Conservation (phyloP, 1,140 invertebrate genomes). For the Lucilia sericata region DNA sequence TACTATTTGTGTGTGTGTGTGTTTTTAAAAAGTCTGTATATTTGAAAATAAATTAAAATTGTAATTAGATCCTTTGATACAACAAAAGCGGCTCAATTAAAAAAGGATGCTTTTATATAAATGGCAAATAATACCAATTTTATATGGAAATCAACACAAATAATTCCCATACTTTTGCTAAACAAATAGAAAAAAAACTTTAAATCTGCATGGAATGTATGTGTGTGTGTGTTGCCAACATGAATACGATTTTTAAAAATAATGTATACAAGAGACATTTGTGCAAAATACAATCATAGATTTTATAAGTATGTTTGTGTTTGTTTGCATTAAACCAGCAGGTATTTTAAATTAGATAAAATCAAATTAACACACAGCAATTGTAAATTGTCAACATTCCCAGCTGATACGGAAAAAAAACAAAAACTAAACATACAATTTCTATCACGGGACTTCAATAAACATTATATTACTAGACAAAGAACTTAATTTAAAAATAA, state of each 20-base stretch:
- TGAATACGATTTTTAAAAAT: too few species aligned
- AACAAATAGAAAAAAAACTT: not conserved
- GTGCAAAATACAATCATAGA: not conserved
- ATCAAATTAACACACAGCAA: constrained; percentile 41
- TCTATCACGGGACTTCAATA: not conserved
- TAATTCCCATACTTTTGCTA: constrained; percentile 12
- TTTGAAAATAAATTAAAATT: constrained; percentile 44
- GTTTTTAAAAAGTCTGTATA: not conserved
- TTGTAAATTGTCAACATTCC: constrained; percentile 35
- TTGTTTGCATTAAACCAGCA: constrained; percentile 25
- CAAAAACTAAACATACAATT: not conserved
- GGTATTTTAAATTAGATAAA: constrained; percentile 40
- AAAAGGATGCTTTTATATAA: constrained; percentile 25
- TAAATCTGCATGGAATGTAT: constrained; percentile 26
- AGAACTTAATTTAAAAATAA: not conserved
- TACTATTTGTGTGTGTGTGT: not conserved
- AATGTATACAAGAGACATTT: not conserved
- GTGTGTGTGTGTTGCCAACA: too few species aligned
- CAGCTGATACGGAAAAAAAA: not conserved
- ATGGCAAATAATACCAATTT: constrained; percentile 38
- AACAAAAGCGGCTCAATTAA: constrained; percentile 42
- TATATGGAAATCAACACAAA: constrained; percentile 1
- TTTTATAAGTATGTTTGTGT: too few species aligned
- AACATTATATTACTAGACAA: not conserved
- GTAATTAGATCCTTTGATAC: constrained; percentile 43